A percentile compares a stretch with the other conserved stretches of the same genome.
phyloP scores from a whole-genome alignment of 1,140 invertebrate species.

The Aphaenogaster rudis region DNA sequence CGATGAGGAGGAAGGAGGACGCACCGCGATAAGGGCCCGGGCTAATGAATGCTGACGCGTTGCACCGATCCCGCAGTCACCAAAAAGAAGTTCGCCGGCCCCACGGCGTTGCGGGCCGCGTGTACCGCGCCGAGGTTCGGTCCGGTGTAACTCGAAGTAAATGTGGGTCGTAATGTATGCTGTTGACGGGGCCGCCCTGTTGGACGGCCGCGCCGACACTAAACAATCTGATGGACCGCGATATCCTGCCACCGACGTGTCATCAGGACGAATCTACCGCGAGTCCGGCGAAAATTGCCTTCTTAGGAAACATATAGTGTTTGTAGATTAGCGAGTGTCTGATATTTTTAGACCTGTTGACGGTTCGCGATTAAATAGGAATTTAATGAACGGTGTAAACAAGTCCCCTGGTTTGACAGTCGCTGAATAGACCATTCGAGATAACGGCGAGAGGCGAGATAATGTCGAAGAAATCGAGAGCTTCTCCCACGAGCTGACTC shows the following conservation, averaged over 20 bases:
- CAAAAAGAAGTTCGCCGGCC: conserved; percentile 59
- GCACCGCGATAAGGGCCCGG: conserved; percentile 54
- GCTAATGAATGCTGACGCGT: conserved; percentile 74
- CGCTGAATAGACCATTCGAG: conserved; percentile 19
- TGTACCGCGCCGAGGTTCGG: conserved; percentile 42
- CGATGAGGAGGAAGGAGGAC: conserved; percentile 35
- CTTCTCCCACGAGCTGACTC: conserved; percentile 18
- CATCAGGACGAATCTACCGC: conserved; percentile 74
- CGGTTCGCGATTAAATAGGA: conserved; percentile 46
- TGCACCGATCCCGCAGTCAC: conserved; percentile 60
- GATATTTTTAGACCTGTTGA: conserved; percentile 24
- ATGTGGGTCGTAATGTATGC: conserved; percentile 83
- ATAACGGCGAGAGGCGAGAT: neutral
- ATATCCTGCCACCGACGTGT: conserved; percentile 82
- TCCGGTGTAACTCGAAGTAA: conserved; percentile 70
- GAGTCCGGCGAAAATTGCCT: conserved; percentile 57
- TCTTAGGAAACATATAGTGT: conserved; percentile 22
- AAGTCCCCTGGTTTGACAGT: conserved; percentile 25
- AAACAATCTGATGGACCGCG: conserved; percentile 84
- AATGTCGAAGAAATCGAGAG: conserved; percentile 9
- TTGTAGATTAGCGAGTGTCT: conserved; percentile 25
- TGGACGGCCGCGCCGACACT: conserved; percentile 82
- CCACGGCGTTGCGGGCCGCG: neutral
- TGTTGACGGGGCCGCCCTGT: conserved; percentile 82
- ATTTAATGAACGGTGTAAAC: conserved; percentile 54